A percentile compares a stretch with the other conserved stretches of the same genome.
Conservation (phyloP, 2,113 vertebrate genomes). For the Aviceda subcristata region DNA sequence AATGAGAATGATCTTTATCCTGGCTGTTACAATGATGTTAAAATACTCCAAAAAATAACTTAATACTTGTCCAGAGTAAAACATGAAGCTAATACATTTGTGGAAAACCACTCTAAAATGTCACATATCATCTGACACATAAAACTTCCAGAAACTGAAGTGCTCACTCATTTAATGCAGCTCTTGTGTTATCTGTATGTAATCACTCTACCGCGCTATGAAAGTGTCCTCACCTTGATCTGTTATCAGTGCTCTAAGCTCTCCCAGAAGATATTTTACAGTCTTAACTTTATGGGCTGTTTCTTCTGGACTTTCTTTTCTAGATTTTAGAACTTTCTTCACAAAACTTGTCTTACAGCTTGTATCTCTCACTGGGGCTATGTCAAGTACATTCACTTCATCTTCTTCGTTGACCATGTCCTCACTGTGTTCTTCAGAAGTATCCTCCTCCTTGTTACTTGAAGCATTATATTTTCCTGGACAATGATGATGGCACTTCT, state of each 20-base stretch:
- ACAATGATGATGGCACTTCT: not conserved
- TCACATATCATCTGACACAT: not conserved
- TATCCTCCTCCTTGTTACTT: slow-evolving; percentile 13
- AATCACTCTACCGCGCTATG: not conserved
- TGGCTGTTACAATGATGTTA: not conserved
- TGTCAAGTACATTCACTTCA: slow-evolving; percentile 34
- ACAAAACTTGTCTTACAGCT: slow-evolving; percentile 51
- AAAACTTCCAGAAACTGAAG: not conserved
- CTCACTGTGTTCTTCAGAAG: slow-evolving; percentile 44
- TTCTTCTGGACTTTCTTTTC: slow-evolving; percentile 61
- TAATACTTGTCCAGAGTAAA: not conserved
- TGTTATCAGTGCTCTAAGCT: slow-evolving; percentile 80
- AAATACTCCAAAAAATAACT: not conserved
- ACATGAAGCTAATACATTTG: not conserved
- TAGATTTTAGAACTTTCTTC: slow-evolving; percentile 53
- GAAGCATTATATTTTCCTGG: not conserved
- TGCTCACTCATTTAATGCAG: not conserved
- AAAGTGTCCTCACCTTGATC: slow-evolving; percentile 78
- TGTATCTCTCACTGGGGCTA: slow-evolving; percentile 71
- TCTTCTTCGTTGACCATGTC: slow-evolving; percentile 61
- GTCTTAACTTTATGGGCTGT: slow-evolving; percentile 69
- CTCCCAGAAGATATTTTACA: slow-evolving; percentile 78
- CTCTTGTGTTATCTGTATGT: not conserved
- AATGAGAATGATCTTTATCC: not conserved
- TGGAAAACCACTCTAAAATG: not conserved